A percentile compares a stretch with the other conserved stretches of the same genome.
Evolutionary conservation across 2,113 vertebrate species (phyloP).

Genomic region (Elachura formosa): DNA sequence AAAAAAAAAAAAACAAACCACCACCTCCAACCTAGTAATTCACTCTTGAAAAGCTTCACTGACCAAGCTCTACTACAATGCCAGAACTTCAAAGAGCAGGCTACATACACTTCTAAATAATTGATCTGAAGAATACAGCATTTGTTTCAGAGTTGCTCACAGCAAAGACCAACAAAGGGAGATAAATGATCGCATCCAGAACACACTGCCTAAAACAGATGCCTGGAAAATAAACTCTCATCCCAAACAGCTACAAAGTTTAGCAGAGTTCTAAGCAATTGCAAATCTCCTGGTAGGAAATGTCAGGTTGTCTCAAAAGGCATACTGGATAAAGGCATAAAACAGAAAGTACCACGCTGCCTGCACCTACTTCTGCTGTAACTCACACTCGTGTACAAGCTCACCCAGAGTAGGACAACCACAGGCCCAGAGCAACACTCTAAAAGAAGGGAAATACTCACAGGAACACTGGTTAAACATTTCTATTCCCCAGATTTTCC

Average conservation of each 20-base stretch:
- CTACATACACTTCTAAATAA: background rate
- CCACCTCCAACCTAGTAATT: background rate
- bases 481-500: background rate
- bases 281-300: background rate
- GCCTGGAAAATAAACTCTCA: background rate
- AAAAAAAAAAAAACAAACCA: background rate
- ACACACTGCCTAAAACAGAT: background rate
- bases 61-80: background rate
- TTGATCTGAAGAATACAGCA: background rate
- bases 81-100: background rate
- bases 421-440: background rate
- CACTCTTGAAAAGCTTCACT: background rate
- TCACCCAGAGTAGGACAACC: accelerated
- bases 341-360: background rate
- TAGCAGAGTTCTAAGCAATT: background rate
- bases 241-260: background rate
- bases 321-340: background rate
- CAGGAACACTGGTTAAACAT: background rate
- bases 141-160: background rate
- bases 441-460: background rate
- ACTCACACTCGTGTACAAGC: background rate
- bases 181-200: background rate
- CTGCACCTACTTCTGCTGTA: background rate
- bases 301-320: background rate
- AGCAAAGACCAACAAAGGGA: background rate